Base-by-base conservation (phyloP, 2,113 vertebrate species). In the Halichoeres trimaculatus region DNA sequence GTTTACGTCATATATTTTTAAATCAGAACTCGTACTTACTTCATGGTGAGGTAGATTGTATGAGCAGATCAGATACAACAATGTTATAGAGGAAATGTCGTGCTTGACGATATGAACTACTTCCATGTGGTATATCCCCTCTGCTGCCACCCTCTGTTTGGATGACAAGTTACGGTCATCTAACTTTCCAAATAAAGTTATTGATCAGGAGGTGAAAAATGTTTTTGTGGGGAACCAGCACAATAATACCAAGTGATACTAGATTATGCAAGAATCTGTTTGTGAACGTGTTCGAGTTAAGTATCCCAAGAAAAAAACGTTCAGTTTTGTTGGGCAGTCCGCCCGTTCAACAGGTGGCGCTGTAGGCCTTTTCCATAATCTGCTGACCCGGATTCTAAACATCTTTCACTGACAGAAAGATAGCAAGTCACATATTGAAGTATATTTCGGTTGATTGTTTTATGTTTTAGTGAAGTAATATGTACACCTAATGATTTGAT, bases 1-100 rank as follows among this genome's bases (percentile, higher is more conserved):
- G 16, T 5, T 43, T 12, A 10, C 10, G 5, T 7, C 5, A 36
- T 10, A 43, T 43, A 1, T 2, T 45, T 10, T 1, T 19, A 13
- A 13, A 2, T 20, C 0, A 22, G 19, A 7, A 24, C n/a, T 12
- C 57, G n/a, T 1, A 89, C 90, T 90, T 55, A 92, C 90, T 92
- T 92, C 90, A 92, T 92, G 55, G 1, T 80, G 56, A 40, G 13
- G 8, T 8, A 10, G 2, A 2, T n/a, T 0, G 0, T n/a, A n/a
- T n/a, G n/a, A n/a, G n/a, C n/a, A n/a, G 1, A 14, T 3, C 0
- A 3, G 0, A 19, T 9, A 16, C 12, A 48, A 10, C 1, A 36
- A 19, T 1, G 61, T 2, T 41, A 0, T 1, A n/a, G 7, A 10
- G 59, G 14, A 50, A 52, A 23, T 0, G 11, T 6, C 8, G 0